Base-by-base conservation (phyloP, 2,888 invertebrate species). In the Neria commutata region DNA sequence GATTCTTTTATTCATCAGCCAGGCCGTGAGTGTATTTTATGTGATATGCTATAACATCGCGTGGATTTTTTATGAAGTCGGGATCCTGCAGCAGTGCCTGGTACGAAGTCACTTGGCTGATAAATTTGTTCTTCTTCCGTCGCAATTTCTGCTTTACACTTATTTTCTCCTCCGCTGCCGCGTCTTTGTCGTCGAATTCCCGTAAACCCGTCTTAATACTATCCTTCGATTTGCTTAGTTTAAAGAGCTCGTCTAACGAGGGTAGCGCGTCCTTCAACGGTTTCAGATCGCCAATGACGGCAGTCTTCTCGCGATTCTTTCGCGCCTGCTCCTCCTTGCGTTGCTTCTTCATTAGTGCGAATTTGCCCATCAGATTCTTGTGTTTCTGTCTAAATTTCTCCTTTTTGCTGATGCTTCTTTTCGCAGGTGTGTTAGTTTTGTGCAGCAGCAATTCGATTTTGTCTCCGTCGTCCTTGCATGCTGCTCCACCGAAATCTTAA, bases 211-310 rank as follows among this genome's bases (percentile, higher is more conserved):
- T 71, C 54, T 67, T 76, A 26, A 65, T 63, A 34, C 58, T 66
- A 29, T 49, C 42, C 14, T 68, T 66, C n/a, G 63, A 66, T 26
- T 70, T 71, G 1, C 73, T 76, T 26, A 80, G 33, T 42, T 72
- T 69, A 47, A 74, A 73, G 2, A 81, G 62, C 29, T 77, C 77
- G 10, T 75, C 71, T 2, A 81, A 56, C 0, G 81, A 79, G 10
- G 81, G 81, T 29, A 81, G 47, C 0, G 81, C 80, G 67, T 81
- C 81, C n/a, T 75, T 75, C 0, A 81, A 60, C 0, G 75, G 70
- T 25, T 74, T 76, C 10, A 81, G 64, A 37, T 80, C 79, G 0
- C 80, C 80, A 4, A 75, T 66, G 0, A 79, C 66, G 4, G 68
- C 71, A 2, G 77, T 71, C 56, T 75, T 77, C 48, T 78, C 71